phyloP scores from a whole-genome alignment of 37 sponge, comb jelly and placozoan species.

The Spongilla lacustris region DNA sequence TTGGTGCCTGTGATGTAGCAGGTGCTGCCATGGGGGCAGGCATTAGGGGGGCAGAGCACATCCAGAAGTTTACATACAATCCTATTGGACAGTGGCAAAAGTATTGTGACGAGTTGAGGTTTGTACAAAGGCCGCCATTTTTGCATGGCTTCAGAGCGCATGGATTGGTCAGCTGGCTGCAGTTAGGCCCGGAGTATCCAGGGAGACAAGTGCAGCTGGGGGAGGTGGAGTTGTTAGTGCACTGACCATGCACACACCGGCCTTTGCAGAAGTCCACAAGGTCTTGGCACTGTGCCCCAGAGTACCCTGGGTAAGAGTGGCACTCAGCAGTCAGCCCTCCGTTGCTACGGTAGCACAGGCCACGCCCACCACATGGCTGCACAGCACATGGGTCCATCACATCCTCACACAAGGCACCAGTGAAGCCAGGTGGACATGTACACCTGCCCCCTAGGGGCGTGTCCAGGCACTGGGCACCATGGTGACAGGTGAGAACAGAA shows the following conservation, averaged over 20 bases:
- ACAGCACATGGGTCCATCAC: constrained; percentile 12
- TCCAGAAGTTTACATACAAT: not conserved
- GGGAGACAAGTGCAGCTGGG: constrained; percentile 1
- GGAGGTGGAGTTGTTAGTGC: not conserved
- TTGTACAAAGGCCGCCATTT: constrained; percentile 12
- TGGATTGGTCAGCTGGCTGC: not conserved
- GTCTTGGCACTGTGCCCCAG: constrained; percentile 7
- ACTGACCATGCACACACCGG: constrained; percentile 16
- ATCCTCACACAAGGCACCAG: constrained; percentile 32
- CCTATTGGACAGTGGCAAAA: constrained; percentile 12
- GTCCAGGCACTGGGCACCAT: constrained; percentile 44
- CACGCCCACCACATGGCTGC: not conserved
- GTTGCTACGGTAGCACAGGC: constrained; percentile 2
- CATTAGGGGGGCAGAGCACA: constrained; percentile 6
- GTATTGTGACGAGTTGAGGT: not conserved
- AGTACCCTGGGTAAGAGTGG: constrained; percentile 14
- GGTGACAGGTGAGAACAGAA: constrained; percentile 14
- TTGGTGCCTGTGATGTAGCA: not conserved
- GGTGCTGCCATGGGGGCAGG: constrained; percentile 19
- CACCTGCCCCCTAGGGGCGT: constrained; percentile 22
- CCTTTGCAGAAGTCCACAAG: constrained; percentile 16
- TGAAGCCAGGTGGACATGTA: constrained; percentile 20
- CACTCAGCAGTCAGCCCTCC: constrained; percentile 1
- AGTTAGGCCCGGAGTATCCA: not conserved
- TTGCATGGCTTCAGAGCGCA: constrained; percentile 22